These are phyloP conservation scores for Belonocnema kinseyi DNA, from an alignment of 1,140 invertebrate genomes.

Conservation along the genomic window DNA sequence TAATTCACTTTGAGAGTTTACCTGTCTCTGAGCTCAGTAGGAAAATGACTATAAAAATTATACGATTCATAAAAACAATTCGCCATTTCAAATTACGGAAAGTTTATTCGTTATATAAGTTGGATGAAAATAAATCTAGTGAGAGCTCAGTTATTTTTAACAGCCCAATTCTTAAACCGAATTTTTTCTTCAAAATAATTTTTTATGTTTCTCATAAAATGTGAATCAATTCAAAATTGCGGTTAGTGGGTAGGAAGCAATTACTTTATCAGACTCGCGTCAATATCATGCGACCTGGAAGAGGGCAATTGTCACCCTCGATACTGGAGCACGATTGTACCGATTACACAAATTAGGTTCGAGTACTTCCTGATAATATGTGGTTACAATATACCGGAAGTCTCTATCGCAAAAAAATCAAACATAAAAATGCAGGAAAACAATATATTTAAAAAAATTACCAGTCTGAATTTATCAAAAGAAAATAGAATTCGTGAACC, in stretches of 20 bases:
- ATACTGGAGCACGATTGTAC: conserved; percentile 33
- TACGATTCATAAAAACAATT: conserved; percentile 28
- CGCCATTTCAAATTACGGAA: not conserved
- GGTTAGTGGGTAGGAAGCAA: conserved; percentile 28
- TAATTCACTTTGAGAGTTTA: conserved; percentile 26
- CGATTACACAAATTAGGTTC: conserved; percentile 31
- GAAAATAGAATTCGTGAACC: too few species aligned
- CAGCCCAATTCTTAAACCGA: not conserved
- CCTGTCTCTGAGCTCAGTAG: conserved; percentile 1
- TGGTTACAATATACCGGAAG: not conserved
- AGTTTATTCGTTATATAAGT: not conserved
- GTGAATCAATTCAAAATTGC: conserved; percentile 32
- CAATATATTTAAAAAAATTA: not conserved
- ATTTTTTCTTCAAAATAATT: not conserved
- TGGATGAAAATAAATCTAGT: too few species aligned
- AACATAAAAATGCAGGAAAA: not conserved
- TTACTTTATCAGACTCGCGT: conserved; percentile 37
- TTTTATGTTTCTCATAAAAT: not conserved
- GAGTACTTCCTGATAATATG: conserved; percentile 27
- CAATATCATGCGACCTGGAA: conserved; percentile 40
- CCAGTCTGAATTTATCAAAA: too few species aligned
- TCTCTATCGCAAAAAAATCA: not conserved
- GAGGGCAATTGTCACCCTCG: conserved; percentile 39
- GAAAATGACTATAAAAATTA: conserved; percentile 18
- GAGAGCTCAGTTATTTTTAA: not conserved